Evolutionary conservation across 2,888 invertebrate genomes (phyloP), one percentile per base, ranked within the genome.

Genomic region (Oegoconia quadripuncta): DNA sequence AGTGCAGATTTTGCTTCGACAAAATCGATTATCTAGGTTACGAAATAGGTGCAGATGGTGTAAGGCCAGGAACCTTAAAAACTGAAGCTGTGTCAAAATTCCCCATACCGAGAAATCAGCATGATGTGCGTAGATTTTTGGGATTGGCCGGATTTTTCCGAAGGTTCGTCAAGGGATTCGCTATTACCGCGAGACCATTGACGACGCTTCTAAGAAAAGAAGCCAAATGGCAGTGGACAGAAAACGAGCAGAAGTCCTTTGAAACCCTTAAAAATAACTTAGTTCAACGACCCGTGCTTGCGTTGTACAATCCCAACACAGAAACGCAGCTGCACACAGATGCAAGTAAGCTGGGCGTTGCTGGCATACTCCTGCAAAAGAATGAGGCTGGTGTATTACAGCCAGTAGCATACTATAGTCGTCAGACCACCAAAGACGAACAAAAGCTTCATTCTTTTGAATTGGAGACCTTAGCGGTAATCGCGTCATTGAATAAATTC

Each of bases 41-140:
- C 14, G 14, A 28, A 9, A 28, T 28, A 3, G 5, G 13, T 14
- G 12, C 12, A 13, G 12, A 3, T 3, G 28, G 14, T 9, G 4
- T 28, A 3, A 3, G 28, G 14, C 28, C 28, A 6, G 14, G 13
- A 12, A 28, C 3, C 3, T 3, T 3, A 1, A 66, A 66, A 46
- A 49, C 56, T 4, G 17, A 39, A 4, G 55, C 61, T 2, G 52
- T 74, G 0, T 3, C 29, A 18, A 33, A 63, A 12, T 62, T 63
- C 35, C 55, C 56, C n/a, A 30, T 15, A 9, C 71, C 74, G 1
- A 34, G 22, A 34, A 58, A 55, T 40, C 35, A 50, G 1, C 55
- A 59, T 14, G 44, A 50, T 14, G 39, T 64, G 1, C 46, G 61
- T 8, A 57, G 61, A 32, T 69, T 71, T 41, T 9, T 64, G 2